Evolutionary conservation across 2,797 vertebrate species (phyloP).

Genomic region (Halcyon leucocephala): DNA sequence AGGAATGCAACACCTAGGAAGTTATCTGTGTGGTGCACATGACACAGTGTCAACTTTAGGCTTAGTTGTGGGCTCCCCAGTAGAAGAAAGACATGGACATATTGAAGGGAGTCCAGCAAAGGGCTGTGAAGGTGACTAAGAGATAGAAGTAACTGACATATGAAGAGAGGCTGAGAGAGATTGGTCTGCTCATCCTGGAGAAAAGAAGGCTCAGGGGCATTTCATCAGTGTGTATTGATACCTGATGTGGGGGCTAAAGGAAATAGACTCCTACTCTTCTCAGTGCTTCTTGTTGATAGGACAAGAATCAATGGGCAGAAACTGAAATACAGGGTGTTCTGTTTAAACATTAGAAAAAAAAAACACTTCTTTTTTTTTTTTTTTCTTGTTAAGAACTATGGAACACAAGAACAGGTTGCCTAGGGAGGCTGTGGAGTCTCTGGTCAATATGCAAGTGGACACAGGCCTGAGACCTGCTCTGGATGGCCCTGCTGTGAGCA

Average conservation of each 20-base stretch:
- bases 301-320: not conserved
- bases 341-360: not conserved
- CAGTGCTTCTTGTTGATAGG: too few relatives aligned
- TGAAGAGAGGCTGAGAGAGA: not conserved
- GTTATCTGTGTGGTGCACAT: rapidly evolving
- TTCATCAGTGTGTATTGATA: not conserved
- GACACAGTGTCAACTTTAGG: not conserved
- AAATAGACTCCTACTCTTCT: not conserved
- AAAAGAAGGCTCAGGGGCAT: not conserved
- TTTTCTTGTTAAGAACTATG: not conserved
- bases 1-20: not conserved
- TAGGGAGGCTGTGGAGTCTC: not conserved
- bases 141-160: not conserved
- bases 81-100: not conserved
- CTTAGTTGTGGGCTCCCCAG: not conserved
- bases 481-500: too few relatives aligned
- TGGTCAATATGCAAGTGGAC: not conserved
- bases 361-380: rapidly evolving
- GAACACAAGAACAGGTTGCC: not conserved
- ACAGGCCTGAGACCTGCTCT: too few relatives aligned
- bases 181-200: not conserved
- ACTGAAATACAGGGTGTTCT: not conserved
- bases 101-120: not conserved
- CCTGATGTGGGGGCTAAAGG: not conserved
- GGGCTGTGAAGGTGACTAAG: not conserved